Conservation (phyloP, 2,888 invertebrate genomes). For the Petrophora chlorosata region DNA sequence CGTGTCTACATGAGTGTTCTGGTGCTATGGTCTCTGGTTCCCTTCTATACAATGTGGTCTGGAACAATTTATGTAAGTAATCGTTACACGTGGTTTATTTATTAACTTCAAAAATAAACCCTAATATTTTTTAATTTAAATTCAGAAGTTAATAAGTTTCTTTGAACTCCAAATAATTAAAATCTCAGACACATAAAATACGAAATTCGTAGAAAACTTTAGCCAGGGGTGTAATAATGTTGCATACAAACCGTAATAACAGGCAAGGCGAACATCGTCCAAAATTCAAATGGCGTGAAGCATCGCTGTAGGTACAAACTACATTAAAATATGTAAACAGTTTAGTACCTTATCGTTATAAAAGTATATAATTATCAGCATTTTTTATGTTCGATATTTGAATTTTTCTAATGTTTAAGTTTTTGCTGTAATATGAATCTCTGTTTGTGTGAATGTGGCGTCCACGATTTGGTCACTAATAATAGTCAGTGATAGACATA, state of each 20-base stretch:
- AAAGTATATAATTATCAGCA: background rate
- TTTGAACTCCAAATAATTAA: constrained; percentile 35
- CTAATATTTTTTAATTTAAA: background rate
- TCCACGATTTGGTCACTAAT: no score
- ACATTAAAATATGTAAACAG: constrained; percentile 4
- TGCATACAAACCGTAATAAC: constrained; percentile 42
- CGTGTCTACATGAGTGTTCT: no score
- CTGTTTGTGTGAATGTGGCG: no score
- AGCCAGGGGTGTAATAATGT: constrained; percentile 35
- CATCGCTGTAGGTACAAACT: constrained; percentile 7
- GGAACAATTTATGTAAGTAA: no score
- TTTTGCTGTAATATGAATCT: no score
- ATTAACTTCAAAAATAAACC: no score
- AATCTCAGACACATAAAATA: constrained; percentile 33
- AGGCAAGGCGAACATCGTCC: constrained; percentile 38
- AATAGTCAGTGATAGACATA: no score
- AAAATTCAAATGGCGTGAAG: constrained; percentile 36
- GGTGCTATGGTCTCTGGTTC: no score
- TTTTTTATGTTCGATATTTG: background rate
- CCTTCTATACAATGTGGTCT: no score
- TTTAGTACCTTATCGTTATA: constrained; percentile 1
- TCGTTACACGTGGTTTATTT: no score
- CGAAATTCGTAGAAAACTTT: constrained; percentile 32
- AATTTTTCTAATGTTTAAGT: no score
- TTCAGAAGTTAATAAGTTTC: constrained; percentile 2